Conservation (phyloP, 2,888 invertebrate genomes). For the Anthophora plumipes region DNA sequence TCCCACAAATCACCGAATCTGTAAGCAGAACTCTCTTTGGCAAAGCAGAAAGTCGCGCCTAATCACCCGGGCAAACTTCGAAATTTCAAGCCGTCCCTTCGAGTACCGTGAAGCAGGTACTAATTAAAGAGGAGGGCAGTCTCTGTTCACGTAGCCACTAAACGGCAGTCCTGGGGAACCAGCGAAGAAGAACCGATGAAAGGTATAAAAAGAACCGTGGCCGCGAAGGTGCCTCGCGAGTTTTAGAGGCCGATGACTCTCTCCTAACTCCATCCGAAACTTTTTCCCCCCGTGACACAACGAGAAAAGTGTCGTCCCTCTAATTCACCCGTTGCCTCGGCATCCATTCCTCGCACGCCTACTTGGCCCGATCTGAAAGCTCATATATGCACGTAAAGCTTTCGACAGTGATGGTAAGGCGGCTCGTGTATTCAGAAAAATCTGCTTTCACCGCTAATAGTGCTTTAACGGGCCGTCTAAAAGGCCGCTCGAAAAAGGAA, state of each 20-base stretch:
- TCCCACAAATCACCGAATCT: background rate
- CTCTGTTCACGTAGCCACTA: background rate
- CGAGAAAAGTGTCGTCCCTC: slow-evolving; percentile 60
- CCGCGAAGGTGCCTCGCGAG: background rate
- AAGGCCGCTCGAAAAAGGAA: slow-evolving; percentile 60
- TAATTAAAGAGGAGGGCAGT: slow-evolving; percentile 10
- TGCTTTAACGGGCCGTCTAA: slow-evolving; percentile 64
- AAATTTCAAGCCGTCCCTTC: background rate
- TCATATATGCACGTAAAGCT: slow-evolving; percentile 28
- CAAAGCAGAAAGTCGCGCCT: background rate
- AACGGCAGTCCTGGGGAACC: background rate
- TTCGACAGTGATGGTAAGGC: slow-evolving; percentile 1
- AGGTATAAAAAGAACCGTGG: slow-evolving; percentile 29
- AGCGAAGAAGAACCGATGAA: background rate
- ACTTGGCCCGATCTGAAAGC: slow-evolving; percentile 63
- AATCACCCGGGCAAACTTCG: background rate
- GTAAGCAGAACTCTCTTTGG: background rate
- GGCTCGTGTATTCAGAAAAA: slow-evolving; percentile 61
- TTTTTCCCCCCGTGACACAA: slow-evolving; percentile 53
- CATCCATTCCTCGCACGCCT: slow-evolving; percentile 58
- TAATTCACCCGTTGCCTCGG: slow-evolving; percentile 51
- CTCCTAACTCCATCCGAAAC: slow-evolving; percentile 26
- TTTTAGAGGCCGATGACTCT: slow-evolving; percentile 54
- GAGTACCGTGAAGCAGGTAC: background rate
- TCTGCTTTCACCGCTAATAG: slow-evolving; percentile 69